phyloP scores from a whole-genome alignment of 2,797 vertebrate genomes.

The Adelosebastes latens region DNA sequence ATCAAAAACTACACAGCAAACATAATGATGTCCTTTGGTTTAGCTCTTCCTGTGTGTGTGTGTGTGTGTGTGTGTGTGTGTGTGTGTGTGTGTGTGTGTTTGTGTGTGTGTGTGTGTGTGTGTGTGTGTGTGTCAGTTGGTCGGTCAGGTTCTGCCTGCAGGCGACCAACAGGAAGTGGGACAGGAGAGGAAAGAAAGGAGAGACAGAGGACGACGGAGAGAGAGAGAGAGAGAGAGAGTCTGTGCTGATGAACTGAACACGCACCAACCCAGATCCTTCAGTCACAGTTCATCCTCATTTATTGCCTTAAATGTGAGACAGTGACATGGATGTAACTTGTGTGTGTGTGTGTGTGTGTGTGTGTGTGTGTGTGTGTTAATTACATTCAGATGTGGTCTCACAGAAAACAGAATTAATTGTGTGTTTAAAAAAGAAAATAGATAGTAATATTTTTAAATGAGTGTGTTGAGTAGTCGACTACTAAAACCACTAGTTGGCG shows the following conservation, averaged over 20 bases:
- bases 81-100: not conserved
- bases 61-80: not conserved
- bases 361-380: not conserved
- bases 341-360: not conserved
- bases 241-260: not conserved
- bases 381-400: not conserved
- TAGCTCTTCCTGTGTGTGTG: not conserved
- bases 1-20: slow-evolving; percentile 30
- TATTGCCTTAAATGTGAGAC: not conserved
- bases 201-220: slow-evolving; percentile 17
- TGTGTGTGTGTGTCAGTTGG: slow-evolving; percentile 9
- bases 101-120: not conserved
- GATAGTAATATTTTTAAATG: not conserved
- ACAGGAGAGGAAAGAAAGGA: slow-evolving; percentile 40
- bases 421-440: too few relatives aligned
- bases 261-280: slow-evolving; percentile 11
- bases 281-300: slow-evolving; percentile 12
- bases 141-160: slow-evolving; percentile 47
- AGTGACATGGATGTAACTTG: not conserved
- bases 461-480: not conserved
- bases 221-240: slow-evolving; percentile 3
- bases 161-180: slow-evolving; percentile 57
- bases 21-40: slow-evolving; percentile 26
- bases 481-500: not conserved
- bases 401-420: not conserved